A percentile compares a stretch with the other conserved stretches of the same genome.
Evolutionary conservation across 2,888 invertebrate genomes (phyloP).

Genomic region (Ophioninae sp.): DNA sequence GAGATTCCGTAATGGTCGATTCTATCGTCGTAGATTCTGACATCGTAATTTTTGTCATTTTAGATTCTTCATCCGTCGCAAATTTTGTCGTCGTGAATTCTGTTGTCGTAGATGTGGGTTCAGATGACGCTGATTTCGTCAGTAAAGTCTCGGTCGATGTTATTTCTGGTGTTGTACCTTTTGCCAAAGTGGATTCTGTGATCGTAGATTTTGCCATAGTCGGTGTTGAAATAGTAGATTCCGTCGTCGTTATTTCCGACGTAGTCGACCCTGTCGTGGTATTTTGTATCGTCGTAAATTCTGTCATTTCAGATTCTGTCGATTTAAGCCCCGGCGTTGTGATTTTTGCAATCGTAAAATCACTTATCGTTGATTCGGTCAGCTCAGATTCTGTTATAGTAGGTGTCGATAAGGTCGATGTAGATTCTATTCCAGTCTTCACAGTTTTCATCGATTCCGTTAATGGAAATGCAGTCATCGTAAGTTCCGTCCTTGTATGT

Average conservation of each 20-base stretch:
- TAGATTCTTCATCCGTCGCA: background rate
- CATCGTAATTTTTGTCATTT: background rate
- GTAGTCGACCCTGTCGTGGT: slow-evolving; percentile 23
- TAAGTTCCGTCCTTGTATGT: background rate
- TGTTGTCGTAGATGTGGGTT: background rate
- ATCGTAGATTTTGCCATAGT: background rate
- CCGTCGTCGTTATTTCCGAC: background rate
- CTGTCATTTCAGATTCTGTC: background rate
- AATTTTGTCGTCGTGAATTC: background rate
- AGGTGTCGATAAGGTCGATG: background rate
- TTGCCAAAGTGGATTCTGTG: slow-evolving; percentile 1
- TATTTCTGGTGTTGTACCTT: background rate
- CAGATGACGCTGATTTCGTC: background rate
- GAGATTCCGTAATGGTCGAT: background rate
- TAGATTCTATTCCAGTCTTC: background rate
- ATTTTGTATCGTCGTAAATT: background rate
- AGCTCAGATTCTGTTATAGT: no score
- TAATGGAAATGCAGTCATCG: background rate
- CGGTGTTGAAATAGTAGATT: background rate
- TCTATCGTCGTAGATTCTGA: background rate
- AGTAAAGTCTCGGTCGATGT: background rate
- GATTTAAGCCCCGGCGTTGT: background rate
- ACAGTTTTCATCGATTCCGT: background rate
- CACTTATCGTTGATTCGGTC: background rate
- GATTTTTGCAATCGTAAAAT: background rate